Evolutionary conservation across 2,888 invertebrate genomes (phyloP).

Genomic region (Sarcophaga carnaria): DNA sequence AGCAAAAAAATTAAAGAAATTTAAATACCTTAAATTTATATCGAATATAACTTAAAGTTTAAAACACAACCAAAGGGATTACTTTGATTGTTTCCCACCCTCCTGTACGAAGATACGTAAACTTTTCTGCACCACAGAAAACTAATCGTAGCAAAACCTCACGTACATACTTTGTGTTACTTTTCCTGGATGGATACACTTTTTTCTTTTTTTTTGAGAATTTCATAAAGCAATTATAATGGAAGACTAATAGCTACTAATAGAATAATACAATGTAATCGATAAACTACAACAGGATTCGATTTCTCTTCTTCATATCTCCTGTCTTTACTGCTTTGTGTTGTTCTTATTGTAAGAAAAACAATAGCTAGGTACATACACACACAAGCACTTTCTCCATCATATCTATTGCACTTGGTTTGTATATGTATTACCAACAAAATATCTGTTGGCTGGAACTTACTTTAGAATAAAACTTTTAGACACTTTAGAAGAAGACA

Average conservation of each 20-base stretch:
- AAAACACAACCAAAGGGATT: background rate
- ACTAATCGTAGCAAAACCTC: slow-evolving; percentile 65
- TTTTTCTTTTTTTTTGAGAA: background rate
- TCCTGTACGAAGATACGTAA: background rate
- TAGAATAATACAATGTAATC: slow-evolving; percentile 70
- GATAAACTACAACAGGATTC: slow-evolving; percentile 66
- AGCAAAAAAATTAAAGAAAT: too few relatives aligned
- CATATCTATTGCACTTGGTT: background rate
- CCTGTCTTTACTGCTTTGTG: background rate
- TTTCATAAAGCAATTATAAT: slow-evolving; percentile 69
- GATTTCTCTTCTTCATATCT: background rate
- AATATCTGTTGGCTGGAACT: slow-evolving; percentile 17
- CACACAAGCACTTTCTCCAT: slow-evolving; percentile 26
- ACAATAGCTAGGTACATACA: slow-evolving; percentile 51
- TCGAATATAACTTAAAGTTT: slow-evolving; percentile 16
- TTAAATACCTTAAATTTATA: too few relatives aligned
- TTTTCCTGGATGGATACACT: slow-evolving; percentile 39
- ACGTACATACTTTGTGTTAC: slow-evolving; percentile 61
- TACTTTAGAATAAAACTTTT: slow-evolving; percentile 59
- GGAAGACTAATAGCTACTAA: slow-evolving; percentile 68
- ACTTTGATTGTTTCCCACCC: background rate
- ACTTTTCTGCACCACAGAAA: slow-evolving; percentile 52
- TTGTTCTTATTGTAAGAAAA: slow-evolving; percentile 47
- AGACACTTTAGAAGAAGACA: slow-evolving; percentile 59
- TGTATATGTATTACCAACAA: slow-evolving; percentile 14